phyloP scores from a whole-genome alignment of 1,140 invertebrate species.

The Cheumatopsyche charites region DNA sequence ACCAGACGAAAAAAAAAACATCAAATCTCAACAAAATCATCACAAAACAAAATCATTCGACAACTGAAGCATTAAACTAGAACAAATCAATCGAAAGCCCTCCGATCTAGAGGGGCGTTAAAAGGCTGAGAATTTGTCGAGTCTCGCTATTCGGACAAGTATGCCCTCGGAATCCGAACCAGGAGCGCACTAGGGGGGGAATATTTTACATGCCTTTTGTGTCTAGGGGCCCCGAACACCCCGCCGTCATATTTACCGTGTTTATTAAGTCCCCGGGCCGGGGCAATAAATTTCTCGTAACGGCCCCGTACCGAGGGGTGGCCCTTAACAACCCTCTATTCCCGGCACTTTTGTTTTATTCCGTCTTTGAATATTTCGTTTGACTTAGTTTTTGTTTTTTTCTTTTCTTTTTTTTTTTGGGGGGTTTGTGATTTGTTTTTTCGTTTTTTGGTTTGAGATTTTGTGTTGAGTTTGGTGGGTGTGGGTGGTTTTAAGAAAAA shows the following conservation, averaged over 20 bases:
- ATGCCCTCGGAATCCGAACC: conserved; percentile 9
- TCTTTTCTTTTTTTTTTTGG: conserved; percentile 1
- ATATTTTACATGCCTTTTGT: conserved; percentile 24
- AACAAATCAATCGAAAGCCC: no score
- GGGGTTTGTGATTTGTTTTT: no score
- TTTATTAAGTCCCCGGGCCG: conserved; percentile 15
- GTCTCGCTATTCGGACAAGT: background rate
- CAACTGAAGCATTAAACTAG: no score
- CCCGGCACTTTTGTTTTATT: conserved; percentile 9
- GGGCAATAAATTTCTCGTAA: conserved; percentile 19
- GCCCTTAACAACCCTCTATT: background rate
- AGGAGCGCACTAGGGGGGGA: background rate
- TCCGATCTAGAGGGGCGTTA: no score
- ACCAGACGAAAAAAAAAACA: no score
- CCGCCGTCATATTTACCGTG: conserved; percentile 26
- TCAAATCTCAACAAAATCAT: no score
- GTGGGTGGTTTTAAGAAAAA: no score
- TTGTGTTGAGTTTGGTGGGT: no score
- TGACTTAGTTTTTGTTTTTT: no score
- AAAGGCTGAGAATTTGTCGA: no score
- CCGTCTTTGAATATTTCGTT: background rate
- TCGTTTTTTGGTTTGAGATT: no score
- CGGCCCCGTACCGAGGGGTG: conserved; percentile 1
- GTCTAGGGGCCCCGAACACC: background rate
- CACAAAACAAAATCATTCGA: no score